Evolutionary conservation across 2,888 invertebrate genomes (phyloP), one percentile per base, ranked within the genome.

Genomic region (Ormyrus nitidulus): DNA sequence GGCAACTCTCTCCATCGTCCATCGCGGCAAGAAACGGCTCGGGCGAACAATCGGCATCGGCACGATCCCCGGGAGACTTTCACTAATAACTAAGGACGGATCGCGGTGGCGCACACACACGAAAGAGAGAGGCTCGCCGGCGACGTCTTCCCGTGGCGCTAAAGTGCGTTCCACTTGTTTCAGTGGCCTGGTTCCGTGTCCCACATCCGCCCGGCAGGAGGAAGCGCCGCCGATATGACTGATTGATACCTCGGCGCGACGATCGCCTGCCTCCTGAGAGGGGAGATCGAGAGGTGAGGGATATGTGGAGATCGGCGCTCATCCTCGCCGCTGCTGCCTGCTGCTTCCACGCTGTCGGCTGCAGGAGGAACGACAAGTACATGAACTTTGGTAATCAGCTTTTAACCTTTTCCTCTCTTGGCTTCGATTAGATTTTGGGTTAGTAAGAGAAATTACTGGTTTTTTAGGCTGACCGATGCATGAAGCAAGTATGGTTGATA

Each of bases 181-280:
- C 90, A 88, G 86, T 90, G 90, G 87, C 90, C 90, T 89, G 90
- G 90, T 90, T 90, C 86, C 87, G 83, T 89, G 90, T 87, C 87
- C 90, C 84, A 90, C 88, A 89, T 90, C 76, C 51, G 19, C 19
- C 49, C 11, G 19, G 7, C 9, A 19, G 61, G 48, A 46, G 58
- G 19, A 48, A 54, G 34, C 49, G 54, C 48, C 54, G 56, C 10
- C n/a, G 8, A 64, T 46, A 64, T 65, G 70, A 70, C 59, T 11
- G 46, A 53, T 71, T 13, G 51, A 61, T 46, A 6, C 9, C 7
- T 7, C 1, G 7, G n/a, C 10, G 46, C 13, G 46, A 46, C 9
- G 44, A 62, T 34, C 34, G 11, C 34, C 51, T 48, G 19, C 9
- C 6, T 44, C 54, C 10, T 61, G 6, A n/a, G 13, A 13, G 6